These are phyloP conservation scores for Turnix velox DNA, from an alignment of 2,113 vertebrate genomes.

Conservation along the genomic window DNA sequence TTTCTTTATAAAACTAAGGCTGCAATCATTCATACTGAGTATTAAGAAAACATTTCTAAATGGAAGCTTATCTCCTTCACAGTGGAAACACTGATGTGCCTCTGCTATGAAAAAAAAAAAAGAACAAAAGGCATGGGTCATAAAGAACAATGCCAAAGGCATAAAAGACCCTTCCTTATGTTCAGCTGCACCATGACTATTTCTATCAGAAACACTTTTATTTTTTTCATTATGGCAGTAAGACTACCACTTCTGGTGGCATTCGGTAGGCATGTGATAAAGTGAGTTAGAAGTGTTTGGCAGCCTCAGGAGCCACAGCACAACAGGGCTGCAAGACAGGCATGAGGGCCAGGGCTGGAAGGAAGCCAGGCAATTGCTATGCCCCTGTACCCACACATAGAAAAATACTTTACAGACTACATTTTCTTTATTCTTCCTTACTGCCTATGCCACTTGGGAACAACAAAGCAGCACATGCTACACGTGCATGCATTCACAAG, in stretches of 20 bases:
- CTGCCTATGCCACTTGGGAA: neutral
- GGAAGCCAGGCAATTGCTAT: neutral
- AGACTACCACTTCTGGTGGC: neutral
- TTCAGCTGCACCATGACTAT: neutral
- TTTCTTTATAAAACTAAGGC: neutral
- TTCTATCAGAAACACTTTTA: neutral
- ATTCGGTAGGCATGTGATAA: neutral
- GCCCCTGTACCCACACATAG: accelerated
- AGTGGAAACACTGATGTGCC: neutral
- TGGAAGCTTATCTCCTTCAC: neutral
- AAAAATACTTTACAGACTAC: neutral
- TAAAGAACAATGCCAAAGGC: neutral
- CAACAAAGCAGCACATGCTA: neutral
- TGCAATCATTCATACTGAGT: neutral
- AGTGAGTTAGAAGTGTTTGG: neutral
- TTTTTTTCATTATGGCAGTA: neutral
- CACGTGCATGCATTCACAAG: accelerated
- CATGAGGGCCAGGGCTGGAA: neutral
- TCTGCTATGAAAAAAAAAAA: neutral
- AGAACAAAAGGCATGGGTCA: neutral
- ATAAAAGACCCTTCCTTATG: neutral
- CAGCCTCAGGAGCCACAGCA: neutral
- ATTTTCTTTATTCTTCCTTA: neutral
- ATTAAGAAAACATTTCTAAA: neutral
- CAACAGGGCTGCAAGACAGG: neutral